Base-by-base conservation (phyloP, 2,888 invertebrate genomes). In the Zeuzera pyrina region DNA sequence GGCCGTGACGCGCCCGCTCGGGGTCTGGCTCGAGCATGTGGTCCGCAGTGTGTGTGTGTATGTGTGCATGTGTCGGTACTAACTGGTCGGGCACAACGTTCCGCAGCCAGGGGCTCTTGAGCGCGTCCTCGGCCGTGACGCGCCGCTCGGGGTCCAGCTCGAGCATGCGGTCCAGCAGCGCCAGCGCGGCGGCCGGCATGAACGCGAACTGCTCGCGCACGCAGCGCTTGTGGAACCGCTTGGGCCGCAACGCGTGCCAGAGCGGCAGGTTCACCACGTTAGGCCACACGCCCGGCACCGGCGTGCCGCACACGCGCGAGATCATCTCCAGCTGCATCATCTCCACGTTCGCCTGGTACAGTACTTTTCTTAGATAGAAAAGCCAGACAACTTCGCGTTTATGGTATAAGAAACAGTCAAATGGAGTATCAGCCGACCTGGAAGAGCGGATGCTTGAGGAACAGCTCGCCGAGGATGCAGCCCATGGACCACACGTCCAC, bases 401-500 rank as follows among this genome's bases (percentile, higher is more conserved):
- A 19, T 5, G 5, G 19, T 5, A 19, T 19, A 8, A 19, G 19
- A 19, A 19, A 7, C 19, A 19, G 6, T 19, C 19, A 19, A 19
- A 8, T 7, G 19, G 5, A 19, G 19, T 7, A 10, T 22, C 22
- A 2, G 14, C 24, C 15, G 52, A 94, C 96, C 87, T 94, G 96
- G 73, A 99, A 99, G 27, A 99, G 86, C 1, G 99, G 98, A 54
- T 94, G 94, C 62, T 97, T 97, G 28, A 91, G 88, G 79, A 99
- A 99, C 38, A 99, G 85, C 84, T 99, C 99, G 6, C 98, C 99
- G 29, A 99, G 86, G 52, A 99, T 99, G 68, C 99, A 99, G 54
- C 99, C 99, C 79, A 97, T 97, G 62, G 97, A 98, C 99, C 99
- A 99, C 4, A 99, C 95, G 77, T 99, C 99, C 39, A 99, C 96